Percentiles rank a stretch among this genome's conserved stretches.
These are phyloP conservation scores for Dreissena polymorpha DNA, from an alignment of 1,140 invertebrate species.

Conservation along the genomic window DNA sequence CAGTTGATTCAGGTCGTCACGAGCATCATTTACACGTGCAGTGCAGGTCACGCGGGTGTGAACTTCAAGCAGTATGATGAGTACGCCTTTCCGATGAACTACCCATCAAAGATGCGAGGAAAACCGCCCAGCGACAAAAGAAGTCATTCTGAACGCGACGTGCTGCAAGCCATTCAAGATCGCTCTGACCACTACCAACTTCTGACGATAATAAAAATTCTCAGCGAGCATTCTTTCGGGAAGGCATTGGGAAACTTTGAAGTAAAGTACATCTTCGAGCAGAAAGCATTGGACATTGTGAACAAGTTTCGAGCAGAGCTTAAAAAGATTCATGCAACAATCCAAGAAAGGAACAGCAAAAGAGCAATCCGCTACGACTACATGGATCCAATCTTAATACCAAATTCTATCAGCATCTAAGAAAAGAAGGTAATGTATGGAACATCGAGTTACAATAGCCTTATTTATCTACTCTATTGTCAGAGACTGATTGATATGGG, in stretches of 20 bases:
- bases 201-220: background rate
- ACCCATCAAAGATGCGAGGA: constrained; percentile 76
- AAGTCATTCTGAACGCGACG: background rate
- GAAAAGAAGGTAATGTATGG: too few species aligned
- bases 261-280: constrained; percentile 1
- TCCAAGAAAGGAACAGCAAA: background rate
- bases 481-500: too few species aligned
- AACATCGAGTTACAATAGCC: too few species aligned
- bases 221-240: background rate
- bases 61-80: constrained; percentile 75
- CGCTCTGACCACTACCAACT: background rate
- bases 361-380: background rate
- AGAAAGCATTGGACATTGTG: background rate
- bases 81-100: constrained; percentile 80
- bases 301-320: constrained; percentile 8
- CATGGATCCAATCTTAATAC: background rate
- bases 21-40: constrained; percentile 77
- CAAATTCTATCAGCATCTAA: background rate
- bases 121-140: constrained; percentile 74
- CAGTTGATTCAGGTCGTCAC: constrained; percentile 74
- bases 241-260: constrained; percentile 12
- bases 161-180: background rate
- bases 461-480: too few species aligned
- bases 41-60: constrained; percentile 78
- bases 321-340: background rate